phyloP scores from a whole-genome alignment of 2,888 invertebrate species.

The Orgyia antiqua region DNA sequence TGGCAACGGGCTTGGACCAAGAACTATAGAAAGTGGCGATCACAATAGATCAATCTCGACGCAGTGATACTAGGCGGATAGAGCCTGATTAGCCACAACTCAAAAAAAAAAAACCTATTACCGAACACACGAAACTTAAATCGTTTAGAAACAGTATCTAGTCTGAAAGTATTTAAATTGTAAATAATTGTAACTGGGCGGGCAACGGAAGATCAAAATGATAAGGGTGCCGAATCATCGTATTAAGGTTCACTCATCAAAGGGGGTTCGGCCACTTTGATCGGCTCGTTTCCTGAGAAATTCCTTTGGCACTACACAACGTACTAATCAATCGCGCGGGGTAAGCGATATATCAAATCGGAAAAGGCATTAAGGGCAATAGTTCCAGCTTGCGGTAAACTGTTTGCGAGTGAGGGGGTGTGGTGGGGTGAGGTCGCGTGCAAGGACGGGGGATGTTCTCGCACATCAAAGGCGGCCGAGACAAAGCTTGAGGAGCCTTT shows the following conservation, averaged over 20 bases:
- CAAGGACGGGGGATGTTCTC: conserved; percentile 38
- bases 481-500: conserved; percentile 77
- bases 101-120: too few relatives aligned
- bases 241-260: conserved; percentile 49
- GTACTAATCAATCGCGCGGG: conserved; percentile 62
- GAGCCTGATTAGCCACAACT: too few relatives aligned
- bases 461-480: conserved; percentile 75
- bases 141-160: too few relatives aligned
- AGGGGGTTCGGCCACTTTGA: conserved; percentile 49
- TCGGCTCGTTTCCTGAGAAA: conserved; percentile 59
- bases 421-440: conserved; percentile 13
- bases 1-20: too few relatives aligned
- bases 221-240: conserved; percentile 45
- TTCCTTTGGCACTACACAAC: conserved; percentile 53
- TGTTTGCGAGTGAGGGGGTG: conserved; percentile 55
- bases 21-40: too few relatives aligned
- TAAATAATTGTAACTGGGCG: too few relatives aligned
- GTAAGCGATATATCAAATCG: conserved; percentile 56
- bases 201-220: conserved; percentile 53
- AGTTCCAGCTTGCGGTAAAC: conserved; percentile 73
- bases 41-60: too few relatives aligned
- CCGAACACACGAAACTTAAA: too few relatives aligned
- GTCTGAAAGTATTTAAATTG: too few relatives aligned
- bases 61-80: too few relatives aligned
- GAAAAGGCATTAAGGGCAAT: conserved; percentile 74